These are phyloP conservation scores for Orgyia antiqua DNA, from an alignment of 2,888 invertebrate genomes.

Conservation along the genomic window DNA sequence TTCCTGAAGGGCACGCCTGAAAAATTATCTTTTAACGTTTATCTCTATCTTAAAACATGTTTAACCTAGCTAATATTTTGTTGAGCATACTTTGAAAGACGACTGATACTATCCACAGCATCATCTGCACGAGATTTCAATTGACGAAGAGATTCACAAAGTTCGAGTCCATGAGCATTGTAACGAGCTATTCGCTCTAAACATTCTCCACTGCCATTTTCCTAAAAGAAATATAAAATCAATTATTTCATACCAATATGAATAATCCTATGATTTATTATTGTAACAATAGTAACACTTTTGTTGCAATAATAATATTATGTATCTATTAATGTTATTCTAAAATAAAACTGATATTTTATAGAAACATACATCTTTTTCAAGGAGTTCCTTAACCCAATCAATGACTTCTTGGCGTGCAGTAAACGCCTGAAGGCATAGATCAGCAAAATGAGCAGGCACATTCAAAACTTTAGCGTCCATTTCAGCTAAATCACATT, in stretches of 20 bases:
- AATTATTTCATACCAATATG: neutral
- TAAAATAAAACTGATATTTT: neutral
- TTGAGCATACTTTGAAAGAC: slow-evolving; percentile 54
- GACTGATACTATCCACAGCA: slow-evolving; percentile 44
- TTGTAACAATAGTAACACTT: no score
- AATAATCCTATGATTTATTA: no score
- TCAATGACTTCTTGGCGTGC: slow-evolving; percentile 66
- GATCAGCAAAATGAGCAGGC: slow-evolving; percentile 54
- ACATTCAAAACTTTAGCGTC: slow-evolving; percentile 45
- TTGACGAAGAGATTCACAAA: slow-evolving; percentile 54
- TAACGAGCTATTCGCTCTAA: slow-evolving; percentile 49
- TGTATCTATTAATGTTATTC: no score
- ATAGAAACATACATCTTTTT: slow-evolving; percentile 37
- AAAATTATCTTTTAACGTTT: no score
- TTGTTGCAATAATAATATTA: no score
- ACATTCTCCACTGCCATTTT: slow-evolving; percentile 37
- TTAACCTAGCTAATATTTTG: no score
- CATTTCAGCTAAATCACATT: slow-evolving; percentile 43
- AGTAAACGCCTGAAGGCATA: slow-evolving; percentile 61
- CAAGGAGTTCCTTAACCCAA: slow-evolving; percentile 58
- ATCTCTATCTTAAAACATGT: no score
- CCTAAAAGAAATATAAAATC: slow-evolving; percentile 23
- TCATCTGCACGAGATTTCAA: slow-evolving; percentile 49
- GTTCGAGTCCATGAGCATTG: slow-evolving; percentile 53
- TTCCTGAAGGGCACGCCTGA: slow-evolving; percentile 52